Evolutionary conservation across 1,140 invertebrate species (phyloP).

Genomic region (Ectropis grisescens): DNA sequence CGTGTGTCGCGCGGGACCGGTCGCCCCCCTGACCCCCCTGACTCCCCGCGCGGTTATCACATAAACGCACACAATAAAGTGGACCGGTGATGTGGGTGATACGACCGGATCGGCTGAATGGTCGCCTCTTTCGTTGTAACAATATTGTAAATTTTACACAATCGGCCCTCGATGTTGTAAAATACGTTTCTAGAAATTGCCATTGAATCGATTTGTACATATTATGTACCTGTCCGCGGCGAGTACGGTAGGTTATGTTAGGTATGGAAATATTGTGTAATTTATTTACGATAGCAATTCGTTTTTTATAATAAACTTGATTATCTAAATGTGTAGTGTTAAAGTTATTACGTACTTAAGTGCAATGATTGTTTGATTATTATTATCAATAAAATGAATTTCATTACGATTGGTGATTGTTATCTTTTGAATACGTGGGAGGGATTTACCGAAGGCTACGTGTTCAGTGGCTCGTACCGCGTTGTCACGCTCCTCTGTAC

Average conservation of each 20-base stretch:
- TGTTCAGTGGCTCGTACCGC: too few species aligned
- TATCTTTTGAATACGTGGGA: too few species aligned
- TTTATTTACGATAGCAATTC: slow-evolving; percentile 21
- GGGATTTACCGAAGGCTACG: too few species aligned
- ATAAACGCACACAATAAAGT: slow-evolving; percentile 11
- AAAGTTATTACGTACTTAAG: slow-evolving; percentile 39
- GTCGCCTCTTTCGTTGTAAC: slow-evolving; percentile 12
- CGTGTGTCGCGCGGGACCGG: slow-evolving; percentile 7
- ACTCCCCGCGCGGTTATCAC: slow-evolving; percentile 12
- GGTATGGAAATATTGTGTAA: slow-evolving; percentile 26
- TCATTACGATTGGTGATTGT: too few species aligned
- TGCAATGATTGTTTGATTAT: slow-evolving; percentile 46
- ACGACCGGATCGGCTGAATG: too few species aligned
- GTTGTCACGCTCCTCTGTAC: too few species aligned
- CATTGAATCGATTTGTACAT: slow-evolving; percentile 25
- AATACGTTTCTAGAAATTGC: slow-evolving; percentile 33
- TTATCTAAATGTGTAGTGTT: slow-evolving; percentile 54
- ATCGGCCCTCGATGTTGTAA: slow-evolving; percentile 17
- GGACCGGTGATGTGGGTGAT: slow-evolving; percentile 1
- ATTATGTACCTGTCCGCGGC: slow-evolving; percentile 22
- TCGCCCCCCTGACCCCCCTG: slow-evolving; percentile 7
- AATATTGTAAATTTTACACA: slow-evolving; percentile 17
- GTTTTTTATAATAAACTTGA: slow-evolving; percentile 36
- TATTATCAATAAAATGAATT: slow-evolving; percentile 18
- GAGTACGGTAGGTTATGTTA: slow-evolving; percentile 21